Percentiles rank a stretch among this genome's conserved stretches.
Conservation (phyloP, 2,888 invertebrate genomes). For the Cremastinae sp. region DNA sequence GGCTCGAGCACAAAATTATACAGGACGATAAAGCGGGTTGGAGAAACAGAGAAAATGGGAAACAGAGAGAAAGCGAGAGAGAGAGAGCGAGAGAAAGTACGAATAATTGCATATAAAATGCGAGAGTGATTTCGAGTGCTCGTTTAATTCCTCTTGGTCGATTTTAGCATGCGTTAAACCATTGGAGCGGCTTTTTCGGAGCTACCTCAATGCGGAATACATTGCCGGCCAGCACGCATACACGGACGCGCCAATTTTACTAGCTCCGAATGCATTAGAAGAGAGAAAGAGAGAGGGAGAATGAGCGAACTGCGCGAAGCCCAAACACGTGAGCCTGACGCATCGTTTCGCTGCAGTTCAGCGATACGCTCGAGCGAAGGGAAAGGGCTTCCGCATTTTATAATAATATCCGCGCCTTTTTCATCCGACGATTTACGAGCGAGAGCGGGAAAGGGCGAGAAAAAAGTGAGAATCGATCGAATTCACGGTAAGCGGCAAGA, state of each 20-base stretch:
- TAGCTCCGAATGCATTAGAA: conserved; percentile 27
- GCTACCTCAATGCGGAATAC: conserved; percentile 31
- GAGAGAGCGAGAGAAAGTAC: conserved; percentile 9
- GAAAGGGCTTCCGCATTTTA: conserved; percentile 63
- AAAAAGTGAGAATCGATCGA: conserved; percentile 18
- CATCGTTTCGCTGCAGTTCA: conserved; percentile 63
- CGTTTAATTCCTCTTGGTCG: conserved; percentile 54
- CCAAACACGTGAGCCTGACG: conserved; percentile 57
- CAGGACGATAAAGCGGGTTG: conserved; percentile 12
- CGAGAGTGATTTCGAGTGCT: conserved; percentile 47
- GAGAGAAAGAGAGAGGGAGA: conserved; percentile 28
- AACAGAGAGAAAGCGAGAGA: conserved; percentile 9
- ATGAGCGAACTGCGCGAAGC: conserved; percentile 41
- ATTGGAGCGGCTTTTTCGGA: conserved; percentile 44
- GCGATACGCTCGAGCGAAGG: conserved; percentile 55
- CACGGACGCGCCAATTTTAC: conserved; percentile 23
- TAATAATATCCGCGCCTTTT: conserved; percentile 69
- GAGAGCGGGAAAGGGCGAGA: background rate
- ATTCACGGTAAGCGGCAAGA: too few species aligned
- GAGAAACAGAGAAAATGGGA: conserved; percentile 8
- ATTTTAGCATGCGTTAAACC: conserved; percentile 58
- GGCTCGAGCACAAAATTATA: conserved; percentile 25
- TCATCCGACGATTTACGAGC: conserved; percentile 69
- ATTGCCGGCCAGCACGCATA: conserved; percentile 9
- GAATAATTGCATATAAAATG: conserved; percentile 52